Evolutionary conservation across 2,797 vertebrate species (phyloP).

Genomic region (Poecilia picta): DNA sequence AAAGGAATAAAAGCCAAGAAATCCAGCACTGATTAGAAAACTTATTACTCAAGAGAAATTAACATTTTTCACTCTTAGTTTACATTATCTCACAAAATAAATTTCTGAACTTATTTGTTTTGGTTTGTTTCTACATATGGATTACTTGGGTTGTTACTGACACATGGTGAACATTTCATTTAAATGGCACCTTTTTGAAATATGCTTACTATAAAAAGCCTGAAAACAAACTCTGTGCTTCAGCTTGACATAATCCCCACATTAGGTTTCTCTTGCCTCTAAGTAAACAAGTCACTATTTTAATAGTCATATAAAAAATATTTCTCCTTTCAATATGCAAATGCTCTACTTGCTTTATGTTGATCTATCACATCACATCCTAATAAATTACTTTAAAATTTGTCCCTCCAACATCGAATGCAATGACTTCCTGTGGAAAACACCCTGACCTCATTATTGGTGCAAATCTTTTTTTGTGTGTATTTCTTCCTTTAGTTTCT

Average conservation of each 20-base stretch:
- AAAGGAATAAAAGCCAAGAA: too few relatives aligned
- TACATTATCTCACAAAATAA: too few relatives aligned
- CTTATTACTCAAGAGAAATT: too few relatives aligned
- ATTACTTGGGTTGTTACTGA: too few relatives aligned
- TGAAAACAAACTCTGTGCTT: not conserved
- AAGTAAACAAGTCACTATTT: not conserved
- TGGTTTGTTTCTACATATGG: too few relatives aligned
- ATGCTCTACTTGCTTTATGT: not conserved
- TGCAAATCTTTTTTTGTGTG: not conserved
- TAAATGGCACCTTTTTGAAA: too few relatives aligned
- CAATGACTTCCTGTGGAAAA: not conserved
- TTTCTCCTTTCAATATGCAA: not conserved
- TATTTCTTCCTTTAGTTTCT: rapidly evolving
- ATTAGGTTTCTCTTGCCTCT: too few relatives aligned
- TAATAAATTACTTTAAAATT: not conserved
- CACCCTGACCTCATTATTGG: constrained; percentile 1
- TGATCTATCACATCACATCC: not conserved
- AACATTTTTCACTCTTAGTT: too few relatives aligned
- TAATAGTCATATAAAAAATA: not conserved
- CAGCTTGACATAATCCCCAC: too few relatives aligned
- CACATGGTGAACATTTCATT: too few relatives aligned
- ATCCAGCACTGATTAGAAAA: too few relatives aligned
- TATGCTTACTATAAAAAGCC: not conserved
- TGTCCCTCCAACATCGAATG: not conserved
- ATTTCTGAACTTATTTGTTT: too few relatives aligned